phyloP scores from a whole-genome alignment of 1,140 invertebrate genomes.

The Hyles vespertilio region DNA sequence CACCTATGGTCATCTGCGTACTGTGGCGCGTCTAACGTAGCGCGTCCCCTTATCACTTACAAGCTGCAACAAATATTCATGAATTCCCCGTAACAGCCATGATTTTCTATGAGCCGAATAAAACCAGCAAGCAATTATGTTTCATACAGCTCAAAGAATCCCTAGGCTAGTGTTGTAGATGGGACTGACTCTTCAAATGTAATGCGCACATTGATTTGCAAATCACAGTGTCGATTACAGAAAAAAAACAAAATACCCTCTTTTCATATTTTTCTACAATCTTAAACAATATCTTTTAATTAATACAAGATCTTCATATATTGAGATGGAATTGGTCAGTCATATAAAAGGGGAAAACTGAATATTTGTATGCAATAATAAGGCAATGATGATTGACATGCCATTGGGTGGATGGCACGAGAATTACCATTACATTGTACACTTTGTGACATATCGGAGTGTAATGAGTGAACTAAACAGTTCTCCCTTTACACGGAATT shows the following conservation, averaged over 20 bases:
- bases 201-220: too few relatives aligned
- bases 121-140: slow-evolving; percentile 6
- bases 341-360: slow-evolving; percentile 58
- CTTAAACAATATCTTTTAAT: too few relatives aligned
- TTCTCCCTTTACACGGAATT: slow-evolving; percentile 54
- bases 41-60: slow-evolving; percentile 61
- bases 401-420: slow-evolving; percentile 49
- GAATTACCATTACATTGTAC: slow-evolving; percentile 42
- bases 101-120: slow-evolving; percentile 44
- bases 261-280: too few relatives aligned
- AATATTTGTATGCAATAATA: slow-evolving; percentile 65
- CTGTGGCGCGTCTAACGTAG: slow-evolving; percentile 46
- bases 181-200: background rate
- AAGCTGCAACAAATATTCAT: slow-evolving; percentile 75
- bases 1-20: slow-evolving; percentile 42
- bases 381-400: slow-evolving; percentile 56
- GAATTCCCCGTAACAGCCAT: slow-evolving; percentile 64
- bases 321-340: too few relatives aligned
- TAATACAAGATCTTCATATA: too few relatives aligned
- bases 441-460: slow-evolving; percentile 24
- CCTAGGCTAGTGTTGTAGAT: slow-evolving; percentile 28
- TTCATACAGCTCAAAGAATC: slow-evolving; percentile 40
- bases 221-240: too few relatives aligned
- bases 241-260: too few relatives aligned
- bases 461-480: slow-evolving; percentile 59